phyloP scores from a whole-genome alignment of 2,113 vertebrate genomes.

The Calonectris borealis region DNA sequence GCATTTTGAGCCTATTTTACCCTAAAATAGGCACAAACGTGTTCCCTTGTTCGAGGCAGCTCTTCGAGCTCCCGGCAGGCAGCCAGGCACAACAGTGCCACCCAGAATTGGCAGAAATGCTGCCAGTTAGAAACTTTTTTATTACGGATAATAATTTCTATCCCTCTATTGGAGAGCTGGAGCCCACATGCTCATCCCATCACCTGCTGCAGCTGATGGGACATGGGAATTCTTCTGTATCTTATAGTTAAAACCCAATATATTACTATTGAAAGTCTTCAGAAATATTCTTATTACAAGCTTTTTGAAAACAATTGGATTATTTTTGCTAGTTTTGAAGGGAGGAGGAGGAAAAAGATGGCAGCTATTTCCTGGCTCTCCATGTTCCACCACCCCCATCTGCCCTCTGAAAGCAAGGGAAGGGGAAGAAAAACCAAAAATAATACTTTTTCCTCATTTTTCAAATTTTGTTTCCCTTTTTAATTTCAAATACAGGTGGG shows the following conservation, averaged over 20 bases:
- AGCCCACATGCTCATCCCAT: not conserved
- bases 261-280: not conserved
- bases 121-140: not conserved
- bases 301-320: not conserved
- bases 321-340: not conserved
- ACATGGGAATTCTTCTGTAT: not conserved
- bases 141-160: not conserved
- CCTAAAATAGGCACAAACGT: not conserved
- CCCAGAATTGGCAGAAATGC: not conserved
- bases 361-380: not conserved
- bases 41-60: not conserved
- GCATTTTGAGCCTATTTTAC: not conserved
- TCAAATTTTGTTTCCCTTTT: not conserved
- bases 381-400: accelerated
- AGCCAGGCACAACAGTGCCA: not conserved
- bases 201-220: not conserved
- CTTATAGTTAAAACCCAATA: not conserved
- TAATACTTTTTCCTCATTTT: not conserved
- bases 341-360: not conserved
- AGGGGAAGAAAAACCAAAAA: not conserved
- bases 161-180: not conserved
- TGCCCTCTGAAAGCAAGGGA: not conserved
- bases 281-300: not conserved
- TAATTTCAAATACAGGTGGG: not conserved
- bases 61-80: accelerated